A percentile compares a stretch with the other conserved stretches of the same genome.
Evolutionary conservation across 2,113 vertebrate species (phyloP).

Genomic region (Empidonax alnorum): DNA sequence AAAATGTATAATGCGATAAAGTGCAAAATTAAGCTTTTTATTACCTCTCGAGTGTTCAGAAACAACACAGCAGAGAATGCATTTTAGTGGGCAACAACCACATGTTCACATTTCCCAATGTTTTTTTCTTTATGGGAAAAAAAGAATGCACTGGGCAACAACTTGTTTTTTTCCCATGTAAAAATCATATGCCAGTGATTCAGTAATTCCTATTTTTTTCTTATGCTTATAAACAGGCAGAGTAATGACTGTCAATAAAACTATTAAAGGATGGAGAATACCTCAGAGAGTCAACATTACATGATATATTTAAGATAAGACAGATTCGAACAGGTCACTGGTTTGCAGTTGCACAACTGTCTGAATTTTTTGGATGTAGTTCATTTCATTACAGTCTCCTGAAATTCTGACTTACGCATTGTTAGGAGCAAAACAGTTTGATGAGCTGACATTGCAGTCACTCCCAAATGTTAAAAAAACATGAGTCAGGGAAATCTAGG

Average conservation of each 20-base stretch:
- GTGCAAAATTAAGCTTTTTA: constrained; percentile 61
- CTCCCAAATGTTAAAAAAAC: constrained; percentile 4
- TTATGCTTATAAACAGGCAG: constrained; percentile 30
- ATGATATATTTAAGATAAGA: constrained; percentile 47
- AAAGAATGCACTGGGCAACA: constrained; percentile 44
- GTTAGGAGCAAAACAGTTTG: constrained; percentile 15
- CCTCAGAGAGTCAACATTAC: constrained; percentile 10
- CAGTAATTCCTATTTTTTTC: constrained; percentile 67
- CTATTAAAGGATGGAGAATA: constrained; percentile 40
- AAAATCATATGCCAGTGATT: constrained; percentile 74
- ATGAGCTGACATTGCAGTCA: constrained; percentile 4
- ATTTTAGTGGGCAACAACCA: constrained; percentile 75
- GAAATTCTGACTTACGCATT: constrained; percentile 6
- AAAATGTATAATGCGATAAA: constrained; percentile 44
- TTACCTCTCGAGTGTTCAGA: constrained; percentile 67
- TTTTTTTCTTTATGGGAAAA: constrained; percentile 67
- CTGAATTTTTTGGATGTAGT: constrained; percentile 40
- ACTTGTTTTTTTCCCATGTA: constrained; percentile 60
- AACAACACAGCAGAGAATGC: constrained; percentile 46
- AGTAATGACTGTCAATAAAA: constrained; percentile 45
- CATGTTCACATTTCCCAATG: constrained; percentile 71
- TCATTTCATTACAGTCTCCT: constrained; percentile 18
- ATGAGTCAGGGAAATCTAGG: constrained; percentile 24
- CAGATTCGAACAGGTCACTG: constrained; percentile 49
- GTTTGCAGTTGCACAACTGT: constrained; percentile 55